These are phyloP conservation scores for Protaetia brevitarsis DNA, from an alignment of 1,140 invertebrate species.

Conservation along the genomic window DNA sequence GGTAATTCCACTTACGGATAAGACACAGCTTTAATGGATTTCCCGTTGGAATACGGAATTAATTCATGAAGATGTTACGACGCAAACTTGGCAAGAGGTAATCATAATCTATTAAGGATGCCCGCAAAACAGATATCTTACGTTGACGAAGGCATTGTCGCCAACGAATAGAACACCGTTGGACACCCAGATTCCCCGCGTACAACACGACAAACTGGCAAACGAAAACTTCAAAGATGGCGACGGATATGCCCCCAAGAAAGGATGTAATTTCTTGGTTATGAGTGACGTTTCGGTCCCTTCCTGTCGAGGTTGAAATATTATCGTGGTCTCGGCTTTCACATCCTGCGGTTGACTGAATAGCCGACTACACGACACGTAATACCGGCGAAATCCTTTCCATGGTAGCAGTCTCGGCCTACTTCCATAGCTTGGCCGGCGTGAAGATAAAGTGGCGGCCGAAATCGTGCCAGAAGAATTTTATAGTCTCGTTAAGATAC, in stretches of 20 bases:
- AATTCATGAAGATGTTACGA: too few relatives aligned
- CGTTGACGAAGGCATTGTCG: not conserved
- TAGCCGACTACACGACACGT: conserved; percentile 8
- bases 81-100: not conserved
- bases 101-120: conserved; percentile 7
- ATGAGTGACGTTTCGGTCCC: conserved; percentile 21
- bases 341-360: conserved; percentile 17
- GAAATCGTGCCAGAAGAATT: not conserved
- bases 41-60: too few relatives aligned
- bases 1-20: too few relatives aligned
- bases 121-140: not conserved
- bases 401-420: not conserved
- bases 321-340: conserved; percentile 12
- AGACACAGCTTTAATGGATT: too few relatives aligned
- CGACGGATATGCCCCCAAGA: conserved; percentile 7
- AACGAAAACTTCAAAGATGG: conserved; percentile 7
- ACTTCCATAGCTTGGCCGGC: not conserved
- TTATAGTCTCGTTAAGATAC: not conserved
- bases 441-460: conserved; percentile 3
- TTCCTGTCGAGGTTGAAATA: conserved; percentile 15
- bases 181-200: not conserved
- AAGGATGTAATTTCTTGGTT: conserved; percentile 21
- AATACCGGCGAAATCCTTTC: conserved; percentile 5
- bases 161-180: not conserved
- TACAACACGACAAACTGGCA: not conserved